phyloP scores from a whole-genome alignment of 2,888 invertebrate genomes.

The Phalera bucephala region DNA sequence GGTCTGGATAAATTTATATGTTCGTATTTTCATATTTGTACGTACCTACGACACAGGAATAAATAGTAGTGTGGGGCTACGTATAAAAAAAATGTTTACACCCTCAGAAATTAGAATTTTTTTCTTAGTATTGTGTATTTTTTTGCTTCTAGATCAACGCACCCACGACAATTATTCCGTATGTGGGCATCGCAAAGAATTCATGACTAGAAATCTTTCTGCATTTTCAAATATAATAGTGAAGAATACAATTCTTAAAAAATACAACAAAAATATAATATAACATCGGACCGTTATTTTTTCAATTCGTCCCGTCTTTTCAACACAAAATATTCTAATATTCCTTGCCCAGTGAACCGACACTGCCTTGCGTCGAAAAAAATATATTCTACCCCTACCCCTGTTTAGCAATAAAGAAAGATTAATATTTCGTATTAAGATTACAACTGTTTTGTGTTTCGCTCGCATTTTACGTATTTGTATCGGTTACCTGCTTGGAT shows the following conservation, averaged over 20 bases:
- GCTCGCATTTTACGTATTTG: conserved; percentile 18
- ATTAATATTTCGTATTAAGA: conserved; percentile 53
- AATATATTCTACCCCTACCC: conserved; percentile 39
- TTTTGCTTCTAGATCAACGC: too few species aligned
- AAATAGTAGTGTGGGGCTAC: too few species aligned
- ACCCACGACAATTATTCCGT: too few species aligned
- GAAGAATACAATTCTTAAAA: conserved; percentile 10
- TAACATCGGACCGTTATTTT: conserved; percentile 33
- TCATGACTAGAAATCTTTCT: too few species aligned
- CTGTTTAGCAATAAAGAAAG: conserved; percentile 44
- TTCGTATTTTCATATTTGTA: too few species aligned
- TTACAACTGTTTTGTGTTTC: conserved; percentile 29
- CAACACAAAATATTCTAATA: conserved; percentile 53
- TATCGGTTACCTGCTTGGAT: conserved; percentile 24
- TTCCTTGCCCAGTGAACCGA: conserved; percentile 45
- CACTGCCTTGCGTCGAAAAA: conserved; percentile 27
- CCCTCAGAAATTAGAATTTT: too few species aligned
- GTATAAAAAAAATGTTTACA: too few species aligned
- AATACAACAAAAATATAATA: conserved; percentile 12
- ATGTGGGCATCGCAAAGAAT: too few species aligned
- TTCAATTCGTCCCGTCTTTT: conserved; percentile 38
- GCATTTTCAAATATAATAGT: too few species aligned
- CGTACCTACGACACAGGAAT: too few species aligned
- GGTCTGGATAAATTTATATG: too few species aligned
- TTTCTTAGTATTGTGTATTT: too few species aligned